Percentiles rank a stretch among this genome's conserved stretches.
phyloP scores from a whole-genome alignment of 2,113 vertebrate genomes.

The Mormoops blainvillei region DNA sequence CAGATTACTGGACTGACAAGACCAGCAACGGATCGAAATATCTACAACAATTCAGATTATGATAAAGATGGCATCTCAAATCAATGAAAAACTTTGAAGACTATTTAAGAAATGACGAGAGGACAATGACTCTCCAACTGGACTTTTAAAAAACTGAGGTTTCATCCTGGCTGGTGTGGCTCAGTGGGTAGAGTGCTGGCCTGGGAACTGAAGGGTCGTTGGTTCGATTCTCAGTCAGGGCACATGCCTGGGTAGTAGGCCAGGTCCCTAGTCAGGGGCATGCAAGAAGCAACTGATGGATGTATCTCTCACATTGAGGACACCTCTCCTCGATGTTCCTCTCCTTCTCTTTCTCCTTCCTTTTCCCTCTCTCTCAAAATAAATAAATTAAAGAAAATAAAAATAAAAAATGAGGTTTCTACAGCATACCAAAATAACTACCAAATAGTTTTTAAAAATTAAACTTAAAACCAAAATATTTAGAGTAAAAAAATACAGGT shows the following conservation, averaged over 20 bases:
- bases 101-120: background rate
- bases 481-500: background rate
- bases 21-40: background rate
- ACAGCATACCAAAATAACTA: background rate
- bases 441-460: background rate
- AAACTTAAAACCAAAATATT: background rate
- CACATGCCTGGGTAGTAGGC: too few relatives aligned
- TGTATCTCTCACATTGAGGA: too few relatives aligned
- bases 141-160: background rate
- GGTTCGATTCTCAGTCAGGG: too few relatives aligned
- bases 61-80: background rate
- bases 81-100: background rate
- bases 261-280: too few relatives aligned
- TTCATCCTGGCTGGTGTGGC: too few relatives aligned
- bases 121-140: background rate
- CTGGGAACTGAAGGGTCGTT: too few relatives aligned
- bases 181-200: too few relatives aligned
- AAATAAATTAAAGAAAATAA: too few relatives aligned
- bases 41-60: background rate
- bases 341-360: too few relatives aligned
- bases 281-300: too few relatives aligned
- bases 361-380: too few relatives aligned
- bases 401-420: background rate
- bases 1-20: background rate
- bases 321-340: too few relatives aligned